A percentile compares a stretch with the other conserved stretches of the same genome.
Evolutionary conservation across 2,113 vertebrate species (phyloP).

Genomic region (Percopsis transmontana): DNA sequence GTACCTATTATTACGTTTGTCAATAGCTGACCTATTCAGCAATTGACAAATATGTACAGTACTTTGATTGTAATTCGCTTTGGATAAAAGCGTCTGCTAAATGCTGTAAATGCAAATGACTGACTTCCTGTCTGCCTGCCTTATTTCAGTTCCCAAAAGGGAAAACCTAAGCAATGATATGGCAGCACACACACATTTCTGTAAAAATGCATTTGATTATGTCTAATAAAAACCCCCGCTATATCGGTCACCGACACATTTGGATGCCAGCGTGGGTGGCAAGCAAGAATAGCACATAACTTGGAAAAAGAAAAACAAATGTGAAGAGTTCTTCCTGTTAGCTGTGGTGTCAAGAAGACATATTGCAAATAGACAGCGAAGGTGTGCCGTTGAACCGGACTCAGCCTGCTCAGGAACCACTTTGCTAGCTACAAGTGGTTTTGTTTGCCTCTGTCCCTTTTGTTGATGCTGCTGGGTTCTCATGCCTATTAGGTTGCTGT

Average conservation of each 20-base stretch:
- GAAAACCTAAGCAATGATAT: neutral
- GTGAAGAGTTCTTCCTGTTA: constrained; percentile 26
- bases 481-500: constrained; percentile 58
- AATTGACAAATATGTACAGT: neutral
- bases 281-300: constrained; percentile 25
- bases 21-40: too few species aligned
- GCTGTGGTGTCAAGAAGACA: constrained; percentile 12
- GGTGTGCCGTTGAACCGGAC: constrained; percentile 33
- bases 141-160: neutral
- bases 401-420: constrained; percentile 33
- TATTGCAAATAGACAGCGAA: constrained; percentile 5
- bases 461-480: constrained; percentile 54
- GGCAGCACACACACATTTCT: neutral
- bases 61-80: too few species aligned
- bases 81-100: neutral
- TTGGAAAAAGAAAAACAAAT: constrained; percentile 11
- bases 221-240: too few species aligned
- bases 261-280: neutral
- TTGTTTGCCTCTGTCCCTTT: constrained; percentile 53
- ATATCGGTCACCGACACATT: too few species aligned
- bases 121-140: constrained; percentile 1
- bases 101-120: too few species aligned
- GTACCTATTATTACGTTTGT: too few species aligned
- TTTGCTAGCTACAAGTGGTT: constrained; percentile 42
- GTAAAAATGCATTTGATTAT: neutral